These are phyloP conservation scores for Phengaris alcon DNA, from an alignment of 2,888 invertebrate genomes.

Conservation along the genomic window DNA sequence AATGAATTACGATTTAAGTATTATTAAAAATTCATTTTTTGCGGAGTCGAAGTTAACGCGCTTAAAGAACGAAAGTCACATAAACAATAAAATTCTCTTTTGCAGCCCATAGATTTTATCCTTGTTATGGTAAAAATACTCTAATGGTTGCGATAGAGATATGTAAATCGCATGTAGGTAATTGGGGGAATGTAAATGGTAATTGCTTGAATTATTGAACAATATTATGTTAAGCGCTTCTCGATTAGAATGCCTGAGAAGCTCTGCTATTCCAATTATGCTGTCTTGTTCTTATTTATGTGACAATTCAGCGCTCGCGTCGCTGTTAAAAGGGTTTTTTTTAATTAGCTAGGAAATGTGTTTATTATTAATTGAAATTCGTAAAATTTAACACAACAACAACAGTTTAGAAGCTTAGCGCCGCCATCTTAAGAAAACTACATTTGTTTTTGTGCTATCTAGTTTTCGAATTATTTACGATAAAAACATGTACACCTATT, in stretches of 20 bases:
- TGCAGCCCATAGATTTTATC: background rate
- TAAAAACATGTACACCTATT: too few species aligned
- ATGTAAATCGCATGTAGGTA: background rate
- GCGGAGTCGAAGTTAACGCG: too few species aligned
- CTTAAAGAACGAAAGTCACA: background rate
- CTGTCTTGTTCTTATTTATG: constrained; percentile 17
- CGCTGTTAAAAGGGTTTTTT: background rate
- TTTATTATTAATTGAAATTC: background rate
- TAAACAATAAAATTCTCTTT: background rate
- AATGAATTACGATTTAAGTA: too few species aligned
- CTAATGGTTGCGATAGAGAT: background rate
- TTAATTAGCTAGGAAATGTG: background rate
- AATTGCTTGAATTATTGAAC: constrained; percentile 9
- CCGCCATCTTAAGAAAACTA: too few species aligned
- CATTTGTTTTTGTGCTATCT: too few species aligned
- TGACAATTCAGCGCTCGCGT: background rate
- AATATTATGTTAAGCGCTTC: constrained; percentile 9
- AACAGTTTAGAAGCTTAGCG: too few species aligned
- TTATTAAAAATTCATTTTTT: too few species aligned
- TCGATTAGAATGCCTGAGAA: constrained; percentile 3
- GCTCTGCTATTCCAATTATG: constrained; percentile 7
- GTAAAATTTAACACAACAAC: too few species aligned
- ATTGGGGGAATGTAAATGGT: background rate
- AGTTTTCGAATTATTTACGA: too few species aligned
- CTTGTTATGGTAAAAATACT: background rate